These are phyloP conservation scores for Gerris lacustris DNA, from an alignment of 2,888 invertebrate genomes.

Conservation along the genomic window DNA sequence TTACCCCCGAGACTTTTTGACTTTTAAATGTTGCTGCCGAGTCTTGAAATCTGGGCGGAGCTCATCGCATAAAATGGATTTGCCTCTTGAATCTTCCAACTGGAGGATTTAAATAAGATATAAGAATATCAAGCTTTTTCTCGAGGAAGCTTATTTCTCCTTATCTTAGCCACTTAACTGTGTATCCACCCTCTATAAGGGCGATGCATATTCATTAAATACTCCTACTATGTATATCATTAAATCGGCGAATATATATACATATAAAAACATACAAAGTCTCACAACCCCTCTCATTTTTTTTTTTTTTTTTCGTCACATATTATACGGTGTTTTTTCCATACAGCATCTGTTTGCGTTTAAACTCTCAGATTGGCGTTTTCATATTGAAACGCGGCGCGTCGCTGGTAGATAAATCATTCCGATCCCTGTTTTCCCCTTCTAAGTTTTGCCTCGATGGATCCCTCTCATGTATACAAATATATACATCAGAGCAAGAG, in stretches of 20 bases:
- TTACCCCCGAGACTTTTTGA: not conserved
- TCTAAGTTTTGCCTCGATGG: not conserved
- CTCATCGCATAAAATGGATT: not conserved
- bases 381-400: not conserved
- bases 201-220: constrained; percentile 1
- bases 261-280: too few relatives aligned
- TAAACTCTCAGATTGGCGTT: not conserved
- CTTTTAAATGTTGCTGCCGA: not conserved
- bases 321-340: not conserved
- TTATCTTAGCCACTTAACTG: not conserved
- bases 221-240: not conserved
- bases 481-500: too few relatives aligned
- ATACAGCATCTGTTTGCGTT: not conserved
- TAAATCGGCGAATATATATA: not conserved
- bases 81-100: not conserved
- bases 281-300: not conserved
- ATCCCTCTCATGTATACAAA: too few relatives aligned
- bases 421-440: not conserved
- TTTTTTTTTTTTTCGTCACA: not conserved
- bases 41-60: not conserved
- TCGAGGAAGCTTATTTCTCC: constrained; percentile 1
- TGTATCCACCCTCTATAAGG: not conserved
- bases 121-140: not conserved
- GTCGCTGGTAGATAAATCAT: not conserved
- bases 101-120: not conserved